These are phyloP conservation scores for Helicolenus hilgendorfi DNA, from an alignment of 2,797 vertebrate species.

Conservation along the genomic window DNA sequence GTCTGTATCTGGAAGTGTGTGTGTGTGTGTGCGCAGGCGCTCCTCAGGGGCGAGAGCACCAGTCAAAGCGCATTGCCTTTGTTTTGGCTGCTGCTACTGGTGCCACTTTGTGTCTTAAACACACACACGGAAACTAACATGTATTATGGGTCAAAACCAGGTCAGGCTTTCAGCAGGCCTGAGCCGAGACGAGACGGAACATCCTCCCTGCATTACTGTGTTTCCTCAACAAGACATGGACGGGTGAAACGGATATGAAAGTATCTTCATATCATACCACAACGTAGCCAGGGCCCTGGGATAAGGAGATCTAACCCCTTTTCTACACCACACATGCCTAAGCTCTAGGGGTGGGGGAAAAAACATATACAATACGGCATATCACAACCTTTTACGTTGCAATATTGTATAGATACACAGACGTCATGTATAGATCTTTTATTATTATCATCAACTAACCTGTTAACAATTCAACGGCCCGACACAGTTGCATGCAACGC, in stretches of 20 bases:
- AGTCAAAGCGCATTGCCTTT: slow-evolving; percentile 71
- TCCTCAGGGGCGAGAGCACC: slow-evolving; percentile 42
- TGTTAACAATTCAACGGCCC: no score
- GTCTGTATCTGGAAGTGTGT: slow-evolving; percentile 1
- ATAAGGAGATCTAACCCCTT: not conserved
- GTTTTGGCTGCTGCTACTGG: slow-evolving; percentile 76
- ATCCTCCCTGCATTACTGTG: slow-evolving; percentile 14
- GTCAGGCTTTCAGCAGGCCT: slow-evolving; percentile 56
- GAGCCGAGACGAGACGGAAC: slow-evolving; percentile 24
- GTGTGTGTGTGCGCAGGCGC: not conserved
- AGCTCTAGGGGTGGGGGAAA: not conserved
- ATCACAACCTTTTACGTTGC: accelerated
- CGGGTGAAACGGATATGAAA: slow-evolving; percentile 17
- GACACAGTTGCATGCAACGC: not conserved
- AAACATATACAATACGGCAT: no score
- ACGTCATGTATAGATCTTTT: no score
- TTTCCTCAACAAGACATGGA: slow-evolving; percentile 9
- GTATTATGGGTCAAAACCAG: slow-evolving; percentile 77
- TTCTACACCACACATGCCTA: not conserved
- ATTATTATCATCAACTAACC: no score
- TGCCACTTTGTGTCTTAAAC: slow-evolving; percentile 74
- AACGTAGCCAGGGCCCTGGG: not conserved
- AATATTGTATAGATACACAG: no score
- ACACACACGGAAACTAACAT: slow-evolving; percentile 45
- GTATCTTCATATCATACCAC: not conserved